Evolutionary conservation across 2,113 vertebrate species (phyloP).

Genomic region (Lophura nycthemera): DNA sequence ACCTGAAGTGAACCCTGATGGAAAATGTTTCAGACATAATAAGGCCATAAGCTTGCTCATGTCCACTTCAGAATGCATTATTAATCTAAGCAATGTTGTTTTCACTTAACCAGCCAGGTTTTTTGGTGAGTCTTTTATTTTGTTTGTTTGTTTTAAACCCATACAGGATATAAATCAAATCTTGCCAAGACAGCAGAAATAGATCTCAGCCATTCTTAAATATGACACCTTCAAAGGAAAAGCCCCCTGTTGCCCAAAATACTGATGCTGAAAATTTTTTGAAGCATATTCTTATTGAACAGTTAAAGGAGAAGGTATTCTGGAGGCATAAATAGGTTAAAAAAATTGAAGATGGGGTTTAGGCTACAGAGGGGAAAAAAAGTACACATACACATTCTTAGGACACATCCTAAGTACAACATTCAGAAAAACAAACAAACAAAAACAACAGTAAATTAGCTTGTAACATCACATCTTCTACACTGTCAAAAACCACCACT

Average conservation of each 20-base stretch:
- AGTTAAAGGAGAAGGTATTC: background rate
- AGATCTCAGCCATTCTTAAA: background rate
- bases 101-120: background rate
- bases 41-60: conserved; percentile 28
- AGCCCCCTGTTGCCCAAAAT: background rate
- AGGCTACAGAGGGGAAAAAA: background rate
- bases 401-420: background rate
- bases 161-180: background rate
- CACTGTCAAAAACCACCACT: background rate
- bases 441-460: background rate
- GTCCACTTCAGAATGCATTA: conserved; percentile 8
- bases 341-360: background rate
- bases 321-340: background rate
- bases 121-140: background rate
- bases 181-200: background rate
- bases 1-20: conserved; percentile 34
- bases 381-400: background rate
- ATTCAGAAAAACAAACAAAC: background rate
- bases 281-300: background rate
- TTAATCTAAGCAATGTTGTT: background rate
- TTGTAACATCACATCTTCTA: background rate
- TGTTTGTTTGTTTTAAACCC: background rate
- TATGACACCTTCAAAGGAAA: background rate
- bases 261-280: background rate
- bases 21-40: conserved; percentile 55